Percentiles rank a stretch among this genome's conserved stretches.
Conservation (phyloP, 2,888 invertebrate genomes). For the Scelioninae gen. 1 region DNA sequence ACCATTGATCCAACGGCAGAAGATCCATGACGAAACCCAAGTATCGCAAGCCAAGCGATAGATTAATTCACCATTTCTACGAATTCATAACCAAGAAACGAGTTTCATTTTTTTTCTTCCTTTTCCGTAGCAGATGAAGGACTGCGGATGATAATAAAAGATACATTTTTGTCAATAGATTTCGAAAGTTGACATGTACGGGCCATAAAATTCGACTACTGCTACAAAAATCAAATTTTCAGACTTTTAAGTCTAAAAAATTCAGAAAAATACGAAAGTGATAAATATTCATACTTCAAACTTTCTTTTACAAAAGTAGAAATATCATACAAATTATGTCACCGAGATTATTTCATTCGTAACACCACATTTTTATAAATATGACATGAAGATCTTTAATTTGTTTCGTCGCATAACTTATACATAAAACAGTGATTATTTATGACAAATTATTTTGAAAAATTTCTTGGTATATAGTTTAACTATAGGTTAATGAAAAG, state of each 20-base stretch:
- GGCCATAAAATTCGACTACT: not conserved
- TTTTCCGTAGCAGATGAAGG: not conserved
- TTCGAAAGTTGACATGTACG: constrained; percentile 13
- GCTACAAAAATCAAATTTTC: constrained; percentile 1
- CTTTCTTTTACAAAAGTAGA: constrained; percentile 44
- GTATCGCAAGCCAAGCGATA: constrained; percentile 33
- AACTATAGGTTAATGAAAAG: too few species aligned
- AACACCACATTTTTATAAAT: constrained; percentile 4
- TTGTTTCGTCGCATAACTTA: too few species aligned
- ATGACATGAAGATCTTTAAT: too few species aligned
- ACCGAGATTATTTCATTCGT: constrained; percentile 44
- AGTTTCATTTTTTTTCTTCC: constrained; percentile 20
- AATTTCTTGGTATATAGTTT: too few species aligned
- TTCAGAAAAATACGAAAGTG: too few species aligned
- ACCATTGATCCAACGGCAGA: constrained; percentile 65
- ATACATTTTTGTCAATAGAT: constrained; percentile 12
- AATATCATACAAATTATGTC: constrained; percentile 38
- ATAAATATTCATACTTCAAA: too few species aligned
- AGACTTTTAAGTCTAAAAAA: too few species aligned
- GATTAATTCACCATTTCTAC: constrained; percentile 42
- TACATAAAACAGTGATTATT: too few species aligned
- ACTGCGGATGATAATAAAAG: not conserved
- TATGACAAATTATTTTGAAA: too few species aligned
- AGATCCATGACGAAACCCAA: constrained; percentile 51
- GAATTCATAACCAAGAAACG: constrained; percentile 37